phyloP scores from a whole-genome alignment of 2,888 invertebrate species.

The Tryphoninae sp. region DNA sequence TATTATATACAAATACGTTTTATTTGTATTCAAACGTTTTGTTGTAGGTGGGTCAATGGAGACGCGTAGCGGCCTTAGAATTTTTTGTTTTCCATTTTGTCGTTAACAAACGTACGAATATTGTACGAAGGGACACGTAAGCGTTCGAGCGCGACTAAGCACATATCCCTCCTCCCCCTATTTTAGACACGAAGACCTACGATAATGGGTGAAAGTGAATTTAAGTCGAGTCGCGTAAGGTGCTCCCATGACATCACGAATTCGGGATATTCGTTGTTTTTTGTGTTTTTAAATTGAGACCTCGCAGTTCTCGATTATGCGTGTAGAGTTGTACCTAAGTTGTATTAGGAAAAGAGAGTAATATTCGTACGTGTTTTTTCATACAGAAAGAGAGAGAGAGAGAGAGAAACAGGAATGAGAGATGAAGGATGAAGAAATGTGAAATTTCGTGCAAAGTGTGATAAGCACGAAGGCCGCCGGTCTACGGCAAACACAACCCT shows the following conservation, averaged over 20 bases:
- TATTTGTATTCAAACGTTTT: slow-evolving; percentile 23
- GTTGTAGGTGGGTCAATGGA: slow-evolving; percentile 54
- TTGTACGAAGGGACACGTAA: slow-evolving; percentile 53
- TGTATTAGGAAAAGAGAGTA: slow-evolving; percentile 36
- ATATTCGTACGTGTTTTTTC: slow-evolving; percentile 31
- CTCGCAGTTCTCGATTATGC: slow-evolving; percentile 30
- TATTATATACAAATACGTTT: slow-evolving; percentile 22
- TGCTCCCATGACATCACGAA: background rate
- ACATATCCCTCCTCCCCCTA: slow-evolving; percentile 70
- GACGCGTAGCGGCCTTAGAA: slow-evolving; percentile 66
- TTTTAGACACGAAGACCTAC: slow-evolving; percentile 32
- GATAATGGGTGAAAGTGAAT: slow-evolving; percentile 7
- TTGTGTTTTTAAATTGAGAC: background rate
- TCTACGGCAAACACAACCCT: slow-evolving; percentile 24
- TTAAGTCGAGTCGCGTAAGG: background rate
- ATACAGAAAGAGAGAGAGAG: background rate
- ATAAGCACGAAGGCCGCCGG: slow-evolving; percentile 38
- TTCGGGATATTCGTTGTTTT: background rate
- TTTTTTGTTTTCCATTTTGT: slow-evolving; percentile 63
- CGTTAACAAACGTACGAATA: slow-evolving; percentile 56
- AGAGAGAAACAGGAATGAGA: background rate
- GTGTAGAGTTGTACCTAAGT: slow-evolving; percentile 42
- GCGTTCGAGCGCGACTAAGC: slow-evolving; percentile 66
- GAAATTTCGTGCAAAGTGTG: slow-evolving; percentile 30
- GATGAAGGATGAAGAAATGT: slow-evolving; percentile 6